Percentiles rank a stretch among this genome's conserved stretches.
Evolutionary conservation across 2,797 vertebrate species (phyloP).

Genomic region (Zalophus californianus): DNA sequence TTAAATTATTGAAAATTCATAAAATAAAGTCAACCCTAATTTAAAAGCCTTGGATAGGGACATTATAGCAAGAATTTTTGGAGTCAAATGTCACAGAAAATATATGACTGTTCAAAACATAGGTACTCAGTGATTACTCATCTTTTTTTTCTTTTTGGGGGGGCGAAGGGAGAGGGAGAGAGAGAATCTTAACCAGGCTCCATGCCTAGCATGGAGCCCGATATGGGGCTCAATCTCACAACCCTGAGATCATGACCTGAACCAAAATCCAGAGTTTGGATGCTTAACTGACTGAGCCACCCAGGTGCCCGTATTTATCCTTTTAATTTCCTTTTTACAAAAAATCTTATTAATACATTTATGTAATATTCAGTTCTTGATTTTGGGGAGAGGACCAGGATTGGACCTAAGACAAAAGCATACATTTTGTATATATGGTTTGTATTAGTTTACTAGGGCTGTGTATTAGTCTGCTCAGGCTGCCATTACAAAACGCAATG

Average conservation of each 20-base stretch:
- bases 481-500: neutral
- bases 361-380: neutral
- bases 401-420: neutral
- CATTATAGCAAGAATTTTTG: neutral
- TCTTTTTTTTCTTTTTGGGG: neutral
- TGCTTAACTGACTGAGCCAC: neutral
- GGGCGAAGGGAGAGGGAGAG: neutral
- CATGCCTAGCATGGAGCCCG: neutral
- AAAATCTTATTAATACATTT: neutral
- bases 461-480: neutral
- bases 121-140: neutral
- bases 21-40: slow-evolving; percentile 23
- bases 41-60: neutral
- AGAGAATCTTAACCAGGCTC: neutral
- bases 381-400: neutral
- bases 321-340: neutral
- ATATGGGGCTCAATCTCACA: neutral
- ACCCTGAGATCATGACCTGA: neutral
- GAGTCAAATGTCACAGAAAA: neutral
- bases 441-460: neutral
- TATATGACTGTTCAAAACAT: neutral
- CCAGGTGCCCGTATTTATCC: neutral
- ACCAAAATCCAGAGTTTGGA: neutral
- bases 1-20: neutral
- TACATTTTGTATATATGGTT: neutral